Evolutionary conservation across 2,797 vertebrate species (phyloP).

Genomic region (Chrysocyon brachyurus): DNA sequence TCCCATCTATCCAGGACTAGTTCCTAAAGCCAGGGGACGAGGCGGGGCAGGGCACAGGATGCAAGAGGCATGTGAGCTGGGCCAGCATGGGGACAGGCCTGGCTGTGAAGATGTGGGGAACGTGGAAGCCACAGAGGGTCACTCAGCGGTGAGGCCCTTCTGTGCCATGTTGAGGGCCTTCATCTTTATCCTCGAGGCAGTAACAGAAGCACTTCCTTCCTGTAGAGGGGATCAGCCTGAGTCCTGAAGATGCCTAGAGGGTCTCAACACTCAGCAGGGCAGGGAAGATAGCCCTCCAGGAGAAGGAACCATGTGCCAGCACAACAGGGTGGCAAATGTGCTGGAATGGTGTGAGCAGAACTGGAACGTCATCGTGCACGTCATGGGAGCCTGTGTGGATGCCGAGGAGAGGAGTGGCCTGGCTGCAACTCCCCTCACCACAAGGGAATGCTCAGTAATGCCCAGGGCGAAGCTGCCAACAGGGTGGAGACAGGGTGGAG

Average conservation of each 20-base stretch:
- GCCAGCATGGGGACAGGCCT: neutral
- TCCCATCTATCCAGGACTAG: neutral
- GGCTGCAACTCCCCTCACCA: neutral
- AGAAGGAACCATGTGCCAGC: neutral
- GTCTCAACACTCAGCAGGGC: neutral
- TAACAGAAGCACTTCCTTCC: neutral
- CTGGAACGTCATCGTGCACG: neutral
- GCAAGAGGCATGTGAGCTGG: neutral
- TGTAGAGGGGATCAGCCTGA: neutral
- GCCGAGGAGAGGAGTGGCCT: neutral
- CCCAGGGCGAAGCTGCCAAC: neutral
- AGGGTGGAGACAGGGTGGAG: neutral
- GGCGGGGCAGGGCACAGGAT: neutral
- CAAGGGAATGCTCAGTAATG: neutral
- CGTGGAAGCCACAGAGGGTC: neutral
- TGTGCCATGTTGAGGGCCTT: neutral
- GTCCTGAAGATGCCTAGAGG: neutral
- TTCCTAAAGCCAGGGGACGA: neutral
- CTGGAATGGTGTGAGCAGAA: neutral
- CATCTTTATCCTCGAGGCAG: neutral
- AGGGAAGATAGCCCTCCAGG: neutral
- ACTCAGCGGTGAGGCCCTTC: neutral
- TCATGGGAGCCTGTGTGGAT: neutral
- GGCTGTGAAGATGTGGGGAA: neutral
- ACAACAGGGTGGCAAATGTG: neutral